These are phyloP conservation scores for Spizaetus ornatus DNA, from an alignment of 2,113 vertebrate species.

Conservation along the genomic window DNA sequence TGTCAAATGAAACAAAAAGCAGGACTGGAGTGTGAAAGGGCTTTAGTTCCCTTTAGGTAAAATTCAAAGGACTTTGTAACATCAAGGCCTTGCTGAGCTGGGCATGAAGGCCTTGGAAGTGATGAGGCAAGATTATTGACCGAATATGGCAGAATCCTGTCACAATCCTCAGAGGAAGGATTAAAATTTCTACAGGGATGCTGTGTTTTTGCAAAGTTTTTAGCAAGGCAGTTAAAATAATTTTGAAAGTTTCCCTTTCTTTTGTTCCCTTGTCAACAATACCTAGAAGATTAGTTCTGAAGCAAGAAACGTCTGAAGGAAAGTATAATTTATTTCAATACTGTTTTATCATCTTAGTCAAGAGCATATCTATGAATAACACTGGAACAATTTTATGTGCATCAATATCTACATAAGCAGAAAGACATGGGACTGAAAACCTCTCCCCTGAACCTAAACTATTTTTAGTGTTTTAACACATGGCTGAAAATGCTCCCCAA, in stretches of 20 bases:
- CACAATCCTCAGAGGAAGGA: not conserved
- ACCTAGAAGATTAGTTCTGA: not conserved
- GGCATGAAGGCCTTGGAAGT: slow-evolving; percentile 6
- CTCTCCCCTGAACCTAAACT: not conserved
- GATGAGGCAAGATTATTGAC: slow-evolving; percentile 24
- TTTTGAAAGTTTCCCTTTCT: not conserved
- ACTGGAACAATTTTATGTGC: not conserved
- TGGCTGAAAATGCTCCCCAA: not conserved
- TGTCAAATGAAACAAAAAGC: slow-evolving; percentile 60
- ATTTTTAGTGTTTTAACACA: not conserved
- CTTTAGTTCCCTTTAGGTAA: slow-evolving; percentile 51
- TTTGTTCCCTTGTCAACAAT: not conserved
- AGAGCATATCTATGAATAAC: not conserved
- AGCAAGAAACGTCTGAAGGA: not conserved
- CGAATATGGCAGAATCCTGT: not conserved
- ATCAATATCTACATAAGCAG: not conserved
- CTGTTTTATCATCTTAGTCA: not conserved
- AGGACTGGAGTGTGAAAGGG: slow-evolving; percentile 33
- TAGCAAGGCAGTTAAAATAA: not conserved
- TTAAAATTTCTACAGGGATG: not conserved
- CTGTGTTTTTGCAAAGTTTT: not conserved
- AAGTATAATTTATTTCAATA: not conserved
- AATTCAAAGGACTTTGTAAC: slow-evolving; percentile 50
- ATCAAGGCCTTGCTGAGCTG: slow-evolving; percentile 17
- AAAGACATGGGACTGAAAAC: not conserved